A percentile compares a stretch with the other conserved stretches of the same genome.
phyloP scores from a whole-genome alignment of 30 jellyfish, hydroid and myxozoan genomes.

The Cassiopea xamachana region DNA sequence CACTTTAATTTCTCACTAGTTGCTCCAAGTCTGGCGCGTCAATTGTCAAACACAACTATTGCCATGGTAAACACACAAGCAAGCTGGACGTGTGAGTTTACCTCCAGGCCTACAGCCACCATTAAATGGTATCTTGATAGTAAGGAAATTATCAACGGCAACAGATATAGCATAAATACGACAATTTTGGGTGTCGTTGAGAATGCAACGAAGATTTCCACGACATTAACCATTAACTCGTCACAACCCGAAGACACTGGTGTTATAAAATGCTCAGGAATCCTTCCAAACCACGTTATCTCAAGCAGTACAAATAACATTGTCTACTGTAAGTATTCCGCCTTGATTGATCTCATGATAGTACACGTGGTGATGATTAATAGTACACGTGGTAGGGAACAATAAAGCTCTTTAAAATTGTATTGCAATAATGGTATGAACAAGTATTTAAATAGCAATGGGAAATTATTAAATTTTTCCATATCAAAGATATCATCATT shows the following conservation, averaged over 20 bases:
- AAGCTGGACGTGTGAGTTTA: slow-evolving; percentile 52
- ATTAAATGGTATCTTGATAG: slow-evolving; percentile 62
- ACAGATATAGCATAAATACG: slow-evolving; percentile 54
- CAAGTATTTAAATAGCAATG: no score
- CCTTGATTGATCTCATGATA: no score
- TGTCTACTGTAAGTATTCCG: slow-evolving; percentile 68
- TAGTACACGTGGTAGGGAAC: no score
- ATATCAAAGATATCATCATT: no score
- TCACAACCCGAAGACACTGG: slow-evolving; percentile 75
- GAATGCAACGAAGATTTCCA: slow-evolving; percentile 15
- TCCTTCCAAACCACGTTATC: slow-evolving; percentile 20
- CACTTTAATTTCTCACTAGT: slow-evolving; percentile 11
- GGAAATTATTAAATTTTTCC: no score
- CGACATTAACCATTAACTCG: slow-evolving; percentile 24
- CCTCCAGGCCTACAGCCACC: slow-evolving; percentile 64
- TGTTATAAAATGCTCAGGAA: slow-evolving; percentile 41
- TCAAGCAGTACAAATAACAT: slow-evolving; percentile 32
- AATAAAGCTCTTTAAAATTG: no score
- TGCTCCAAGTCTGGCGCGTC: slow-evolving; percentile 52
- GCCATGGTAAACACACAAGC: slow-evolving; percentile 26
- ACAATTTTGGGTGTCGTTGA: slow-evolving; percentile 28
- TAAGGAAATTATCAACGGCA: slow-evolving; percentile 5
- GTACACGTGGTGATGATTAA: no score
- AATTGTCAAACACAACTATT: slow-evolving; percentile 9
- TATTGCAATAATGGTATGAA: no score